phyloP scores from a whole-genome alignment of 1,140 invertebrate genomes.

The Coboldia fuscipes region DNA sequence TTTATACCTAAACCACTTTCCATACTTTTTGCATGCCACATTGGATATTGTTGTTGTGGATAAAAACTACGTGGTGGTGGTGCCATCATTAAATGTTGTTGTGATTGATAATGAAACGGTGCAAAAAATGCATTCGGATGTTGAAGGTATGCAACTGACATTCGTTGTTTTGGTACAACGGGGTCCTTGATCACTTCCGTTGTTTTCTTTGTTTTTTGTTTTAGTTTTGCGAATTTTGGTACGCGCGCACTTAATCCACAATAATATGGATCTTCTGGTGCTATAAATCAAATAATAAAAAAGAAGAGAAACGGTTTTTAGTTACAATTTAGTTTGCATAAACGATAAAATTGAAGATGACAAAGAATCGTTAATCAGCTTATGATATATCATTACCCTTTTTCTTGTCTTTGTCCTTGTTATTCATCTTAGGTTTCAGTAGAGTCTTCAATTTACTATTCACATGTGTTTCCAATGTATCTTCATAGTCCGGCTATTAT shows the following conservation, averaged over 20 bases:
- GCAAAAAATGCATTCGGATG: slow-evolving; percentile 4
- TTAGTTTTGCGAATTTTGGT: slow-evolving; percentile 49
- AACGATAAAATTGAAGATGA: too few species aligned
- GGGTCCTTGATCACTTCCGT: slow-evolving; percentile 12
- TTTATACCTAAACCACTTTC: slow-evolving; percentile 17
- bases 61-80: slow-evolving; percentile 16
- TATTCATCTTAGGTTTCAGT: too few species aligned
- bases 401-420: too few species aligned
- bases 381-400: too few species aligned
- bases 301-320: too few species aligned
- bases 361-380: too few species aligned
- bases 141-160: slow-evolving; percentile 14
- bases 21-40: slow-evolving; percentile 20
- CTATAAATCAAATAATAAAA: too few species aligned
- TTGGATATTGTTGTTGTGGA: slow-evolving; percentile 17
- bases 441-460: too few species aligned
- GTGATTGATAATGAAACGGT: slow-evolving; percentile 7
- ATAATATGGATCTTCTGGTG: slow-evolving; percentile 56
- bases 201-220: slow-evolving; percentile 9
- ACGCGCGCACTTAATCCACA: slow-evolving; percentile 58
- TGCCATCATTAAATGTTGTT: slow-evolving; percentile 17
- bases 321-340: too few species aligned
- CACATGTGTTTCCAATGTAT: too few species aligned
- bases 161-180: slow-evolving; percentile 18
- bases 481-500: too few species aligned